Evolutionary conservation across 2,113 vertebrate genomes (phyloP).

Genomic region (Corythaeola cristata): DNA sequence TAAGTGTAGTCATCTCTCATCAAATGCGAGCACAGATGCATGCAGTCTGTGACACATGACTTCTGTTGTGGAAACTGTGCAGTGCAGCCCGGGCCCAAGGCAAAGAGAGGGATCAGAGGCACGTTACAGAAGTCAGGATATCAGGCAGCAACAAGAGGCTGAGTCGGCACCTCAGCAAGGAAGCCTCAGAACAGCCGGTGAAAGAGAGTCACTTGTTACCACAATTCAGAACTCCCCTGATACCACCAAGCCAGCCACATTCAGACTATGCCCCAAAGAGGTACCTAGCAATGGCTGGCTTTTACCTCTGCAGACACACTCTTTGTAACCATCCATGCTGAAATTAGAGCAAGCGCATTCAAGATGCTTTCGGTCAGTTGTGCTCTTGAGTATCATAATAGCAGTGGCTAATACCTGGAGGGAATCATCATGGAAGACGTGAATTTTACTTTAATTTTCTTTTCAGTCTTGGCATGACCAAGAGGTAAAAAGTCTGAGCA

Average conservation of each 20-base stretch:
- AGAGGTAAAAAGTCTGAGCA: not conserved
- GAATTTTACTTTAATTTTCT: not conserved
- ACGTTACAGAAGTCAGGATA: not conserved
- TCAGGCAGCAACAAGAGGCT: not conserved
- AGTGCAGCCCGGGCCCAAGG: not conserved
- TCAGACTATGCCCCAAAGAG: not conserved
- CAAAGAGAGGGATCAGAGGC: not conserved
- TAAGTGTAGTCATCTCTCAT: not conserved
- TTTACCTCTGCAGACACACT: not conserved
- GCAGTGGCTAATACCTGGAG: not conserved
- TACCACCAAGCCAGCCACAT: not conserved
- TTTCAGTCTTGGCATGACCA: not conserved
- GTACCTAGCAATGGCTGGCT: not conserved
- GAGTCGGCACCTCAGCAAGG: not conserved
- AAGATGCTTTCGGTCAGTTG: not conserved
- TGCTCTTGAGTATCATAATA: not conserved
- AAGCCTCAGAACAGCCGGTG: not conserved
- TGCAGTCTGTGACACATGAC: not conserved
- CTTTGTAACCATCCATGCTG: not conserved
- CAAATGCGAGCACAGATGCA: not conserved
- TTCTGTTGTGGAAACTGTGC: not conserved
- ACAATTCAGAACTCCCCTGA: not conserved
- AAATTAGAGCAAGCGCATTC: not conserved
- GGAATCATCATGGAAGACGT: not conserved
- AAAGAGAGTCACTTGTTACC: not conserved